Base-by-base conservation (phyloP, 2,113 vertebrate genomes). In the Thryonomys swinderianus region DNA sequence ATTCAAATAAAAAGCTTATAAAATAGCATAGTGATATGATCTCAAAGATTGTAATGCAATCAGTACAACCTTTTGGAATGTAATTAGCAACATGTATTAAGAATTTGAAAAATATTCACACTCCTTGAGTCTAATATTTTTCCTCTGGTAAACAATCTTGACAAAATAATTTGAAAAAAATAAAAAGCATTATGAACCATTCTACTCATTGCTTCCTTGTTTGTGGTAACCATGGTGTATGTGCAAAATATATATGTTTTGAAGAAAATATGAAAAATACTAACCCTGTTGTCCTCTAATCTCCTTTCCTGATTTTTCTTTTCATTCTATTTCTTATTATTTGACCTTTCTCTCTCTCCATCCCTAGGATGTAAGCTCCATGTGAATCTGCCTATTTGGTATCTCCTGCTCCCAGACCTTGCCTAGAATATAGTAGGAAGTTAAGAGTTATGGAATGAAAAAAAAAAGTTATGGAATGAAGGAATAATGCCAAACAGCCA, bases 381-480 rank as follows among this genome's bases (percentile, higher is more conserved):
- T 11, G 69, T 90, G 18, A 94, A 83, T 84, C 76, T 69, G 80
- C 34, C 62, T 94, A 13, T 27, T 86, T 67, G 86, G 42, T 69
- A 74, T 84, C 67, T 67, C 51, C 6, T 71, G 59, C 42, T 45
- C 32, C n/a, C 45, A 84, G 69, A 80, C 64, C 21, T 53, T 81
- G 51, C 2, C 51, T 42, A 67, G 59, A 14, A 79, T 45, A 48
- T 5, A 73, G 23, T 57, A 93, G 40, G 37, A 94, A 91, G 34
- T 5, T 76, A 87, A 85, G 95, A 66, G 78, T 87, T 92, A 23
- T 73, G 37, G 67, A 90, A 48, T 92, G 53, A 81, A 85, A n/a
- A n/a, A n/a, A n/a, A 87, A 85, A 94, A 66, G 78, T 87, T 92
- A 23, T 73, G 37, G 67, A 90, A 48, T 92, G 53, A 81, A 85